These are phyloP conservation scores for Trogon surrucura DNA, from an alignment of 2,113 vertebrate genomes.

Conservation along the genomic window DNA sequence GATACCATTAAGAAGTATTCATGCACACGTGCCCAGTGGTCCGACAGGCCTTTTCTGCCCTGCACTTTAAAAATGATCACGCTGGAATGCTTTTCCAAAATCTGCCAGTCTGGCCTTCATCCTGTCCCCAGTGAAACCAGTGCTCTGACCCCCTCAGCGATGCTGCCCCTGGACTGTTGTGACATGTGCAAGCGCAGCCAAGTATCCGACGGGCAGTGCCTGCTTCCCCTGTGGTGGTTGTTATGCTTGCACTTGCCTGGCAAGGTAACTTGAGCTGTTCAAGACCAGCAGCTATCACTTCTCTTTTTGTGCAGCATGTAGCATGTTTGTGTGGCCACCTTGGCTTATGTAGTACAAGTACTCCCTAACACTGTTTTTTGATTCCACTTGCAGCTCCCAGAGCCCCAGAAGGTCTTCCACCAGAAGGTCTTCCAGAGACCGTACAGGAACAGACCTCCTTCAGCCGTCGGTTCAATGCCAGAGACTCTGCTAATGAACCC, in stretches of 20 bases:
- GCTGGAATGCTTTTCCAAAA: neutral
- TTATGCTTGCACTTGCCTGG: neutral
- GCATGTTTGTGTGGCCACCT: neutral
- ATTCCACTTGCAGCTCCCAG: slow-evolving; percentile 58
- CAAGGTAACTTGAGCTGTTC: neutral
- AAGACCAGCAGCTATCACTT: neutral
- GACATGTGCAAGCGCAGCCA: accelerated
- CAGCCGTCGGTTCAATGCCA: slow-evolving; percentile 47
- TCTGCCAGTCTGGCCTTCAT: neutral
- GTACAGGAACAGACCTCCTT: slow-evolving; percentile 70
- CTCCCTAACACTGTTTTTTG: neutral
- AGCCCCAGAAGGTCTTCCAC: slow-evolving; percentile 10
- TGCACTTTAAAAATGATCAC: neutral
- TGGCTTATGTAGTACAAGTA: accelerated
- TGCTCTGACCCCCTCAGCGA: neutral
- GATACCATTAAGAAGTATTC: neutral
- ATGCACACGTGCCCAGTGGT: neutral
- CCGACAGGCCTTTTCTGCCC: neutral
- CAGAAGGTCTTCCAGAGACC: slow-evolving; percentile 36
- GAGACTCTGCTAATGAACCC: slow-evolving; percentile 61
- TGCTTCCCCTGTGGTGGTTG: accelerated
- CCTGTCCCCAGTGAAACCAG: neutral
- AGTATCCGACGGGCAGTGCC: accelerated
- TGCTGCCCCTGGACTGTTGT: neutral
- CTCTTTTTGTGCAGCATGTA: neutral